Evolutionary conservation across 1,140 invertebrate species (phyloP), one percentile per base, ranked within the genome.

Genomic region (Calephelis nemesis): DNA sequence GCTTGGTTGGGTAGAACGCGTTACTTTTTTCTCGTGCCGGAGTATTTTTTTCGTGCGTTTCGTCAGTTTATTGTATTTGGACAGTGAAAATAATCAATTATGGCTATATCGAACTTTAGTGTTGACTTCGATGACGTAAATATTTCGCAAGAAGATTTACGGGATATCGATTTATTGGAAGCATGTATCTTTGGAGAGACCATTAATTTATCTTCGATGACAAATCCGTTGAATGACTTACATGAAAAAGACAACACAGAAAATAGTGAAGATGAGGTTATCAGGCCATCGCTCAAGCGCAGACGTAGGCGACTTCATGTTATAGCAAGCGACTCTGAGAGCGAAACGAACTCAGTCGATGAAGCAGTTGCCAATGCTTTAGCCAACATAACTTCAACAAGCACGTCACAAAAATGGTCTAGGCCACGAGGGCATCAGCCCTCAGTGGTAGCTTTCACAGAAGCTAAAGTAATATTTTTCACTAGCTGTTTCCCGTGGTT

Each of bases 91-190:
- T 70, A 62, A 47, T 70, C 42, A 70, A 70, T 42, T 12, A 70
- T 70, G 69, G 69, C 49, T 70, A 70, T 66, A 49, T 70, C 63
- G 13, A 58, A 70, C 65, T 47, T 70, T 62, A 47, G 65, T 45
- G 47, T 69, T 65, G 68, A 69, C 68, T 64, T 69, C 63, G 52
- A 64, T 65, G 68, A 69, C 68, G 54, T 65, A 66, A 48, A 70
- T 66, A 63, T 70, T 66, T 63, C 63, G 9, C 64, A 63, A 66
- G 69, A 70, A 66, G 69, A 70, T 48, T 70, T 70, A 70, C 64
- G 49, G 15, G 12, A 42, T 62, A 58, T 30, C 8, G 62, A 65
- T 70, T 62, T 65, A 47, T 11, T 42, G 5, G 42, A 42, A 42
- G 42, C 7, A 7, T 7, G 42, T 42, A 42, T 42, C 7, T 42